phyloP scores from a whole-genome alignment of 2,113 vertebrate species.

The Odobenus rosmarus region DNA sequence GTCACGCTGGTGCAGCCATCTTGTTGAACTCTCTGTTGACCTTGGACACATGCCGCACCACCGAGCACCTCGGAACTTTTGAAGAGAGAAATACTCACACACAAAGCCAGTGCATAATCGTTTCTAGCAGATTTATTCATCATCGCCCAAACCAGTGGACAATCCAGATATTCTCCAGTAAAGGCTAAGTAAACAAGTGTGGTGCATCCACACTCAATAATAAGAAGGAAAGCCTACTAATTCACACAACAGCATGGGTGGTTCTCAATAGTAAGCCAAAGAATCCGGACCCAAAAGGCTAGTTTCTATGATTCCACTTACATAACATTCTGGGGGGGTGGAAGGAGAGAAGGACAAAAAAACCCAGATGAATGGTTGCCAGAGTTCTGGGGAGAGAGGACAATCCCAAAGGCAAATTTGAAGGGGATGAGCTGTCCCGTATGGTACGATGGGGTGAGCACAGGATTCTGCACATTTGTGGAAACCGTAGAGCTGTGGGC shows the following conservation, averaged over 20 bases:
- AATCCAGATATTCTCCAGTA: neutral
- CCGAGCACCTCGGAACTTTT: neutral
- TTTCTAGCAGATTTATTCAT: neutral
- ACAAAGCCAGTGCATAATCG: no score
- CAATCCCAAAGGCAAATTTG: no score
- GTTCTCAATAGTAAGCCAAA: neutral
- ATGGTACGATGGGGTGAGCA: accelerated
- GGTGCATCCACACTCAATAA: neutral
- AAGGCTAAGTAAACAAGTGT: neutral
- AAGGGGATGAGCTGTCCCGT: neutral
- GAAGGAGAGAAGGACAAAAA: neutral
- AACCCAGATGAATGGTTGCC: neutral
- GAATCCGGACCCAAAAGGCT: neutral
- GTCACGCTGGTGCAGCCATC: neutral
- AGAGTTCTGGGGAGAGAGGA: neutral
- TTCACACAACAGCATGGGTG: neutral
- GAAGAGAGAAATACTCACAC: neutral
- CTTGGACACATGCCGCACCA: accelerated
- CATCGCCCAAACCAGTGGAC: neutral
- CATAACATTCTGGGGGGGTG: neutral
- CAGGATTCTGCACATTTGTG: neutral
- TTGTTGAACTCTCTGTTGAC: no score
- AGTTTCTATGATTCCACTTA: neutral
- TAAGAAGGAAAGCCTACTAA: no score
- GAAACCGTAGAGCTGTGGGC: accelerated